Evolutionary conservation across 1,140 invertebrate genomes (phyloP), one percentile per base, ranked within the genome.

Genomic region (Solenopsis fugax): DNA sequence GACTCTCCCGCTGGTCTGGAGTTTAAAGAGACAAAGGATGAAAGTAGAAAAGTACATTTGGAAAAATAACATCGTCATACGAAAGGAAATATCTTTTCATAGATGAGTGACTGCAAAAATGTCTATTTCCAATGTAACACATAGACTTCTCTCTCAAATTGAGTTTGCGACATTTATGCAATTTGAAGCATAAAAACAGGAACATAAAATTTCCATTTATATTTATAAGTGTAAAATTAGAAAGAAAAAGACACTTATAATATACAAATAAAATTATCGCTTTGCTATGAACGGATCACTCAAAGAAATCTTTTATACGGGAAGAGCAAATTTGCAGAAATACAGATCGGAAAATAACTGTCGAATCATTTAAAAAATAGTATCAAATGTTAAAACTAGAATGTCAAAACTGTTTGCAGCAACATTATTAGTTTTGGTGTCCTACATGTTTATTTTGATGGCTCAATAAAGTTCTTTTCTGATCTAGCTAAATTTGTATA

Each of bases 11-110:
- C 78, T 54, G 29, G 52, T 6, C 50, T 2, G 52, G 41, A 24
- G 37, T 84, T 75, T 75, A 84, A 60, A 84, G n/a, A 75, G 54
- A 75, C 71, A 72, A 84, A 84, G 69, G 18, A 34, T 16, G 1
- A 75, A 75, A 34, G 65, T 56, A 24, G 24, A 82, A 6, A 37
- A 45, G 6, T 10, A 21, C n/a, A 29, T 52, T 60, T 45, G 80
- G 52, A 58, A 62, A 75, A 84, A 52, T 77, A 65, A 10, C 62
- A 65, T 9, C 34, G 21, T 58, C 21, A 29, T 64, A 21, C 16
- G 16, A 76, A 60, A 77, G 41, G 6, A 60, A 62, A 45, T 45
- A 21, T n/a, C 12, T 58, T 24, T 54, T 41, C 52, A 41, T 21
- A 58, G 34, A 21, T 2, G 50, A 54, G 18, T 37, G 62, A n/a